Conservation (phyloP, 2,797 vertebrate species). For the Tinamus major region DNA sequence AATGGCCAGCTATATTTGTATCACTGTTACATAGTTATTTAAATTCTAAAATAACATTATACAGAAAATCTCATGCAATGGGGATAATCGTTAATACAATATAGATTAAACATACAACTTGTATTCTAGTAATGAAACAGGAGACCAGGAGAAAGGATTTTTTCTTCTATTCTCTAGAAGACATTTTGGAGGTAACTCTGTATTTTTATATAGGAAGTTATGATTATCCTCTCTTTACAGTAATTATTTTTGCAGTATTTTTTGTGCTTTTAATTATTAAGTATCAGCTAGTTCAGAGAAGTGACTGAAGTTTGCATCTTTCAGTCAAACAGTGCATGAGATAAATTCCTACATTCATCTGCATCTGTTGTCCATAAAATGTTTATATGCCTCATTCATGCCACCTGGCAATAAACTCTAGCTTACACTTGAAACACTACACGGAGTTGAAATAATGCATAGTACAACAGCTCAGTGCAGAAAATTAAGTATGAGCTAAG, state of each 20-base stretch:
- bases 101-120: neutral
- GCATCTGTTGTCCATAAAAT: slow-evolving; percentile 80
- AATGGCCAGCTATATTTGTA: neutral
- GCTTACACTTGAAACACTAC: slow-evolving; percentile 69
- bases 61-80: neutral
- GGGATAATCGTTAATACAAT: neutral
- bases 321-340: slow-evolving; percentile 29
- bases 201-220: neutral
- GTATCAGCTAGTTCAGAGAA: slow-evolving; percentile 29
- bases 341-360: slow-evolving; percentile 71
- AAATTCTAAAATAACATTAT: neutral
- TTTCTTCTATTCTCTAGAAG: neutral
- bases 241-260: slow-evolving; percentile 14
- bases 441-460: slow-evolving; percentile 56
- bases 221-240: neutral
- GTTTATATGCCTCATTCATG: slow-evolving; percentile 73
- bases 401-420: slow-evolving; percentile 75
- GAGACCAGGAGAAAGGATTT: neutral
- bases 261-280: slow-evolving; percentile 46
- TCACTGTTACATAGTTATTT: neutral
- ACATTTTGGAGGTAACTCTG: neutral
- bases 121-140: neutral
- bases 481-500: slow-evolving; percentile 59
- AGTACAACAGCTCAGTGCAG: slow-evolving; percentile 39
- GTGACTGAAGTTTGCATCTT: slow-evolving; percentile 41